Evolutionary conservation across 2,888 invertebrate genomes (phyloP), one percentile per base, ranked within the genome.

Genomic region (Clunio marinus): DNA sequence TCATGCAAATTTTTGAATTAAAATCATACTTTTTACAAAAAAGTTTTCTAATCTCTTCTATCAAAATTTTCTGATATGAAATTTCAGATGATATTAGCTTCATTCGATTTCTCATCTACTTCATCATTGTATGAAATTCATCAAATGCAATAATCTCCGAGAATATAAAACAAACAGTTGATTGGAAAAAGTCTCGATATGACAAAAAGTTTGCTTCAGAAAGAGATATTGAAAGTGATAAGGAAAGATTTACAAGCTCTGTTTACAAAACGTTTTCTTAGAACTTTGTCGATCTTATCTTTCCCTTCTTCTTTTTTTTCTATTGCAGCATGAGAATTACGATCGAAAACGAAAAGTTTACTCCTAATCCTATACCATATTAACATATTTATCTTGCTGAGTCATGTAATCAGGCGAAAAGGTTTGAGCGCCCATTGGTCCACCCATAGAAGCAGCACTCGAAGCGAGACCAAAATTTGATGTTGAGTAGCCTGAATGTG

Each of bases 351-450:
- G 28, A n/a, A 27, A 28, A 58, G 27, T 58, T 46, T 45, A 63
- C 58, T 58, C 57, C 68, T 57, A 57, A 75, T 78, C 77, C 78
- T 79, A 79, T 78, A 79, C 79, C 79, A 79, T 79, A 69, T 78
- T 79, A 71, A 78, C 78, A 70, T 79, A 79, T 70, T 79, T 79
- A 60, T 79, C 79, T 74, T 79, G 79, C 71, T 77, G 78, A 69
- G 77, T 74, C 78, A 79, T 79, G 75, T 79, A 79, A 70, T 79
- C 79, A 71, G 78, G 77, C 0, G 79, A 76, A 72, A 78, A 79
- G 15, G 79, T 77, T 74, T 79, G 79, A 67, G 78, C 77, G 24
- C 78, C 77, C 32, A 79, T 78, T n/a, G 78, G 74, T 68, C 79
- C 78, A 41, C 77, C 76, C 70, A 79, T 76, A 1, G 79, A 76